Evolutionary conservation across 2,888 invertebrate genomes (phyloP).

Genomic region (Rhagium mordax): DNA sequence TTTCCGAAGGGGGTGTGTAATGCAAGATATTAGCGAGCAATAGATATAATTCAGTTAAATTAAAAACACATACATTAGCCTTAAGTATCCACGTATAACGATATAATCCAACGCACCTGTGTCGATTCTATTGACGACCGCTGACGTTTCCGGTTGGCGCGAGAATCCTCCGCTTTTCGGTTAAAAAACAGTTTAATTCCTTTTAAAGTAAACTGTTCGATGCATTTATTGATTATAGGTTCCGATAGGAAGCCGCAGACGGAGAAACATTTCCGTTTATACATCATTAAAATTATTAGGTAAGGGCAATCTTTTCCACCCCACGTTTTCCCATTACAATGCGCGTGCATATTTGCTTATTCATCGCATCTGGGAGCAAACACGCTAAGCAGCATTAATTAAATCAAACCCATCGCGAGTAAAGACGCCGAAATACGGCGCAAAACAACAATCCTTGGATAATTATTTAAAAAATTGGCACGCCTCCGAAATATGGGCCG

Average conservation of each 20-base stretch:
- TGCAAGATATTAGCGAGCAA: slow-evolving; percentile 18
- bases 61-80: slow-evolving; percentile 18
- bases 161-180: slow-evolving; percentile 50
- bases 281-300: slow-evolving; percentile 19
- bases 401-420: not conserved
- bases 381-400: not conserved
- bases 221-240: slow-evolving; percentile 57
- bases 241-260: slow-evolving; percentile 48
- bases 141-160: slow-evolving; percentile 56
- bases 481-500: no score
- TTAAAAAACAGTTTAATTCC: slow-evolving; percentile 55
- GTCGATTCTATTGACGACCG: slow-evolving; percentile 54
- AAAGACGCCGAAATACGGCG: no score
- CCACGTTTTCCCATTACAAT: not conserved
- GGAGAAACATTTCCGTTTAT: slow-evolving; percentile 44
- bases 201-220: slow-evolving; percentile 50
- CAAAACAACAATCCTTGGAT: no score
- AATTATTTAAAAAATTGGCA: no score
- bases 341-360: not conserved
- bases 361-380: not conserved
- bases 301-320: slow-evolving; percentile 9
- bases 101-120: slow-evolving; percentile 51
- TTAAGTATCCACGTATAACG: slow-evolving; percentile 26
- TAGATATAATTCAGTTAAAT: not conserved
- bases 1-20: slow-evolving; percentile 21